Evolutionary conservation across 2,888 invertebrate species (phyloP), one percentile per base, ranked within the genome.

Genomic region (Cecidostiba fungosa): DNA sequence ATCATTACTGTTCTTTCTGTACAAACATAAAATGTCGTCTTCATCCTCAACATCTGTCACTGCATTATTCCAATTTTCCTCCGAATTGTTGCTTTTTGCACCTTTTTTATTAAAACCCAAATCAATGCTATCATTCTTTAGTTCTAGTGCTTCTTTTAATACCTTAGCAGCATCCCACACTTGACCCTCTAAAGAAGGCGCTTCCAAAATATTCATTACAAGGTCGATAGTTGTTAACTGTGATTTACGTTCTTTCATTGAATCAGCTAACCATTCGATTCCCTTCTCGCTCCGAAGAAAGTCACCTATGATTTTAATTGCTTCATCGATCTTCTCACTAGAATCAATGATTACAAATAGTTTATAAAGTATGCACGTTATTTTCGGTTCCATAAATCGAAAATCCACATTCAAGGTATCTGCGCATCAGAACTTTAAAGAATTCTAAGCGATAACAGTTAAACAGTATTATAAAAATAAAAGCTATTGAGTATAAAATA

Each of bases 21-120:
- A 90, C 0, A 89, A 83, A 77, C 90, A 90, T 23, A 90, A 87
- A 47, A 90, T 88, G 66, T 89, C 89, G 39, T 89, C 85, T 72
- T 89, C 86, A 19, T 87, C 77, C 62, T 89, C 88, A 29, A 89
- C 84, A 32, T 87, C 50, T 16, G 50, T 19, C 5, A 50, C 19
- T 19, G 50, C 87, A 66, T 78, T 26, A 66, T 78, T 59, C 77
- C 39, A 78, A 78, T 59, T 26, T 43, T 66, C 32, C 3, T 23
- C 66, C 10, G 69, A 47, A 47, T 32, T 8, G 19, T 47, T 69
- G 69, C 4, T 29, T 47, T 47, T n/a, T 3, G 50, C 43, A 43
- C 43, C 43, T 43, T 14, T 43, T 43, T 43, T 43, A 43, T 43
- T 43, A 12, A 43, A 43, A 43, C 12, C 12, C 12, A 43, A 12